Evolutionary conservation across 2,113 vertebrate genomes (phyloP), one percentile per base, ranked within the genome.

Genomic region (Labeo rohita): DNA sequence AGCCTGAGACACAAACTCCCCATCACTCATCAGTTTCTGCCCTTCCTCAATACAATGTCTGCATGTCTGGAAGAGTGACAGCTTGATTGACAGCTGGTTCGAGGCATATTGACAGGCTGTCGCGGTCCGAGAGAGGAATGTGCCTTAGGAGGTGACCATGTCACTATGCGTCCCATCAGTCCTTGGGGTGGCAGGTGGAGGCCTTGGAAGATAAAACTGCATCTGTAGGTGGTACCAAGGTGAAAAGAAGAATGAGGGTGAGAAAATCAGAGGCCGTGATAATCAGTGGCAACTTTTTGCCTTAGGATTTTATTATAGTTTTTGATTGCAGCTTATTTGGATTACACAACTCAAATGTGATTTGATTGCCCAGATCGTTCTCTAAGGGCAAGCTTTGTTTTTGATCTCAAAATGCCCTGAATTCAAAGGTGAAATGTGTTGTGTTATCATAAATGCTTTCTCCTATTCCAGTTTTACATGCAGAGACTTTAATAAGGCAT

Each of bases 41-140:
- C n/a, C 21, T 21, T 39, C 52, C 21, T 75, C 18, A 12, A 65
- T 50, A 45, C 8, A 52, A 15, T n/a, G 84, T 23, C 86, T 86
- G 68, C 70, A 68, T 45, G 76, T 85, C 75, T 83, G 54, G 63
- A 66, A 61, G 43, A 15, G 68, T 80, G 84, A 61, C 77, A 73
- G 75, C 12, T 77, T 84, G 89, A 89, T 39, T 89, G 89, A 86
- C 81, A 82, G 84, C 70, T 86, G 50, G 75, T 80, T 82, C 36
- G 61, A 88, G 61, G n/a, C 50, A 34, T 88, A 88, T 89, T 72
- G 89, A 86, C 89, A 84, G 76, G 81, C 84, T 68, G 72, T 86
- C 84, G 54, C 36, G 47, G 8, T 68, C 28, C 16, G 8, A 77
- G 81, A 49, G 82, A 87, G 16, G 56, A 63, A 72, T 80, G 34